Conservation (phyloP, 2,888 invertebrate species). For the Lasius fuliginosus region DNA sequence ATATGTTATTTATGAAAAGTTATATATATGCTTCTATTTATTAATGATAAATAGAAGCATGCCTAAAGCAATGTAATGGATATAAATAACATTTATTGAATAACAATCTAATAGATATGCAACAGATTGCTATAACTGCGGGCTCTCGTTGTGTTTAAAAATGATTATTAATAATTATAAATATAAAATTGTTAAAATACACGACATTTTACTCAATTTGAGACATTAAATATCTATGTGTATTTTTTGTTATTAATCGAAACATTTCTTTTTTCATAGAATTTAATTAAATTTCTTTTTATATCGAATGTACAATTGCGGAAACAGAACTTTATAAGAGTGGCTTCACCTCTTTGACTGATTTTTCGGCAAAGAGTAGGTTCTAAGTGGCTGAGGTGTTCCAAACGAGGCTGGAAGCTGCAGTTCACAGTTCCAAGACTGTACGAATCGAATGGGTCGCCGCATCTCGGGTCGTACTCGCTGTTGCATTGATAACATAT, state of each 20-base stretch:
- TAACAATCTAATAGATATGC: neutral
- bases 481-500: conserved; percentile 97
- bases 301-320: neutral
- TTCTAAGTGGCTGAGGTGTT: conserved; percentile 89
- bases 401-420: conserved; percentile 90
- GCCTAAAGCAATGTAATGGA: too few relatives aligned
- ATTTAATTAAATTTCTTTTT: neutral
- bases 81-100: neutral
- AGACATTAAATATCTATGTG: neutral
- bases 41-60: neutral
- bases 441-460: conserved; percentile 95
- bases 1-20: neutral
- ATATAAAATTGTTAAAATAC: neutral
- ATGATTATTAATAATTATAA: neutral
- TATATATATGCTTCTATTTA: neutral
- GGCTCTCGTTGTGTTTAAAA: too few relatives aligned
- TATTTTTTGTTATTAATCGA: neutral
- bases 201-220: neutral
- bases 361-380: conserved; percentile 94
- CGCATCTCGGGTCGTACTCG: conserved; percentile 95
- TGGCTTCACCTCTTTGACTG: conserved; percentile 90
- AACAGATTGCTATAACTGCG: neutral
- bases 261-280: neutral
- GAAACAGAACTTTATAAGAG: neutral
- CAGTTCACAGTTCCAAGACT: conserved; percentile 95